Percentiles rank a stretch among this genome's conserved stretches.
These are phyloP conservation scores for Scaptomyza flava DNA, from an alignment of 2,888 invertebrate species.

Conservation along the genomic window DNA sequence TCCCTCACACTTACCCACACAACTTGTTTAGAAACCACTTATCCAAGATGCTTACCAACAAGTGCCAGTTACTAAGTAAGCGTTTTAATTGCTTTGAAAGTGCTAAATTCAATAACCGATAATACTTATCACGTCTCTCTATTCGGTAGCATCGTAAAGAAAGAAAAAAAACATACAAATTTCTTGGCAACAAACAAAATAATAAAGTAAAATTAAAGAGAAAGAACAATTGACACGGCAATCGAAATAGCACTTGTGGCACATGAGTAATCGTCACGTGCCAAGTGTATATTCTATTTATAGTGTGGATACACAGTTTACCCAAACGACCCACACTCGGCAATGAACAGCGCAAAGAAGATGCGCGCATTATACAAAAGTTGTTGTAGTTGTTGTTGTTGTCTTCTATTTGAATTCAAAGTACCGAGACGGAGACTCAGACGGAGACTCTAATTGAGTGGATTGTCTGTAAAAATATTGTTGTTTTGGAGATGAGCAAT, in stretches of 20 bases:
- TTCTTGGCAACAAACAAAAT: conserved; percentile 18
- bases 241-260: conserved; percentile 7
- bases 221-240: conserved; percentile 12
- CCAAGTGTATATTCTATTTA: conserved; percentile 70
- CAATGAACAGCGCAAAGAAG: conserved; percentile 28
- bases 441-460: conserved; percentile 36
- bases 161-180: conserved; percentile 3
- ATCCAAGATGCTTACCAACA: background rate
- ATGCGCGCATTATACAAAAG: conserved; percentile 32
- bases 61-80: background rate
- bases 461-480: background rate
- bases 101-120: conserved; percentile 34
- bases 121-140: conserved; percentile 32
- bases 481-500: conserved; percentile 33
- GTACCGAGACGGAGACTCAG: background rate
- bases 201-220: conserved; percentile 1
- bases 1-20: background rate
- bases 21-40: background rate
- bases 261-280: conserved; percentile 82
- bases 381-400: background rate
- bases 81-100: conserved; percentile 8
- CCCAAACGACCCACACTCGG: conserved; percentile 42
- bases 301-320: conserved; percentile 49
- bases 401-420: background rate
- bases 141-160: conserved; percentile 24